A percentile compares a stretch with the other conserved stretches of the same genome.
Conservation (phyloP, 2,888 invertebrate species). For the Aphidoletes aphidimyza region DNA sequence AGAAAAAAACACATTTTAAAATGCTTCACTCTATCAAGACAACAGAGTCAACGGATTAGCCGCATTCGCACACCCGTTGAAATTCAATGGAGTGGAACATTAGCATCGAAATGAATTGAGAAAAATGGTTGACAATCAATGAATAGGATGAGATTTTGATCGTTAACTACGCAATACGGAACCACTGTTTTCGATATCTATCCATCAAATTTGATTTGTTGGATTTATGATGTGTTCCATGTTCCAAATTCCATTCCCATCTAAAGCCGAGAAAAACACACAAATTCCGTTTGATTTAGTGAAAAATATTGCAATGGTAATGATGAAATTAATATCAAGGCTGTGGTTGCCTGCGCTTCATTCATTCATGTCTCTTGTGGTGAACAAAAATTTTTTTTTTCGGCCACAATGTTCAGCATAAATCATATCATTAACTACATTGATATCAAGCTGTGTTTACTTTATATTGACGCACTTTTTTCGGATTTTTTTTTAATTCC, state of each 20-base stretch:
- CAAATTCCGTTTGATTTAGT: not conserved
- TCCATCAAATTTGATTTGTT: too few species aligned
- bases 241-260: not conserved
- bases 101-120: too few species aligned
- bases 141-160: not conserved
- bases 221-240: not conserved
- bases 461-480: constrained; percentile 24
- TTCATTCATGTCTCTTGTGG: not conserved
- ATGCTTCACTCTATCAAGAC: too few species aligned
- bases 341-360: not conserved
- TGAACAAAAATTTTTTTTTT: not conserved
- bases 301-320: too few species aligned
- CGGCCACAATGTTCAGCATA: not conserved
- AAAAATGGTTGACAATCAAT: too few species aligned
- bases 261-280: not conserved
- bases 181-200: too few species aligned
- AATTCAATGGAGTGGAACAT: too few species aligned
- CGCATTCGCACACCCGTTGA: too few species aligned
- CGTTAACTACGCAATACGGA: not conserved
- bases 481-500: not conserved
- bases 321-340: constrained; percentile 4
- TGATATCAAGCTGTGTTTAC: constrained; percentile 3
- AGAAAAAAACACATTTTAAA: too few species aligned
- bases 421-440: constrained; percentile 21
- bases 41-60: too few species aligned